Evolutionary conservation across 1,140 invertebrate genomes (phyloP).

Genomic region (Sesamia nonagrioides): DNA sequence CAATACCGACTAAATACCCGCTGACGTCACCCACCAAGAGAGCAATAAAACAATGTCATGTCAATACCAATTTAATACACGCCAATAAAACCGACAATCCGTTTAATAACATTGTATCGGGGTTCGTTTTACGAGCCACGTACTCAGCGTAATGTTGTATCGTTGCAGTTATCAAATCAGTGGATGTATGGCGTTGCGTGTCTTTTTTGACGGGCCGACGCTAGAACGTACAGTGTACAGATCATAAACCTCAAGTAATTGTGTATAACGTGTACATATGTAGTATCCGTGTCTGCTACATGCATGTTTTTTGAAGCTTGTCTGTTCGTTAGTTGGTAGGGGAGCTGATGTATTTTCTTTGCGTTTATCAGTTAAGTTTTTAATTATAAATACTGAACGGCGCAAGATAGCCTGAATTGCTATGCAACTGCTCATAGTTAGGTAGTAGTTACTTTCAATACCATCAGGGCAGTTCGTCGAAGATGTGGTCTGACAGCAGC

Average conservation of each 20-base stretch:
- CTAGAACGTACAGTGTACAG: conserved; percentile 8
- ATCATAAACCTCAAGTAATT: conserved; percentile 48
- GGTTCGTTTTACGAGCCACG: conserved; percentile 55
- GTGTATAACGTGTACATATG: conserved; percentile 38
- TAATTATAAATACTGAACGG: background rate
- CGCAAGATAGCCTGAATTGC: too few relatives aligned
- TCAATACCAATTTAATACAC: conserved; percentile 62
- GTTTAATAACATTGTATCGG: conserved; percentile 59
- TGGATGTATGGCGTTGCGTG: conserved; percentile 63
- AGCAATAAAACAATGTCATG: conserved; percentile 54
- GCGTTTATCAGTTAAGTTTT: background rate
- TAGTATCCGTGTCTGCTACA: conserved; percentile 44
- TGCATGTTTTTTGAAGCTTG: conserved; percentile 31
- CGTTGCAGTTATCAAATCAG: conserved; percentile 67
- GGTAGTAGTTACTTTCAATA: too few relatives aligned
- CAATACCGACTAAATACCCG: background rate
- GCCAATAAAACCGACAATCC: conserved; percentile 66
- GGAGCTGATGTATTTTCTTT: conserved; percentile 17
- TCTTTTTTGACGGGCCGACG: conserved; percentile 56
- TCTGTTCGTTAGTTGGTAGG: conserved; percentile 6
- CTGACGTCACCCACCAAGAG: conserved; percentile 6
- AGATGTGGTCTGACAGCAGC: too few relatives aligned
- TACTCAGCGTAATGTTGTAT: conserved; percentile 41
- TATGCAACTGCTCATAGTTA: too few relatives aligned
- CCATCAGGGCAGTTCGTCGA: too few relatives aligned